Conservation (phyloP, 2,113 vertebrate species). For the Oryzias javanicus region DNA sequence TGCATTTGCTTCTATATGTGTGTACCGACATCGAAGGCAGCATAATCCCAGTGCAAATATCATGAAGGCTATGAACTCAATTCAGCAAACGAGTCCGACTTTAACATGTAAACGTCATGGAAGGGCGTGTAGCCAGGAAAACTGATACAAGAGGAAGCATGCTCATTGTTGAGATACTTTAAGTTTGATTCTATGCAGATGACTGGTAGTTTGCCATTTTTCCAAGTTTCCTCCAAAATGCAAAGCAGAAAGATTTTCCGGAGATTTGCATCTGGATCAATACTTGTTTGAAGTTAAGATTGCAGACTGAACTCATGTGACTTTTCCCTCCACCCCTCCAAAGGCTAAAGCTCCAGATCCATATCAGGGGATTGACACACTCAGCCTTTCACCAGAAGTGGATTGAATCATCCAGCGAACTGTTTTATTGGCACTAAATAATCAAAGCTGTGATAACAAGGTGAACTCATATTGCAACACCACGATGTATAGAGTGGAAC, state of each 20-base stretch:
- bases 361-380: conserved; percentile 22
- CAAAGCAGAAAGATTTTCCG: too few species aligned
- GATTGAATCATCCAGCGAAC: conserved; percentile 20
- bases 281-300: conserved; percentile 1
- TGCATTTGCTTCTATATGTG: conserved; percentile 15
- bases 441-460: conserved; percentile 12
- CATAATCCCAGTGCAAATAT: conserved; percentile 18
- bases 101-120: conserved; percentile 69
- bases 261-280: too few species aligned
- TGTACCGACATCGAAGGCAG: conserved; percentile 23
- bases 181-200: conserved; percentile 31
- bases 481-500: conserved; percentile 2
- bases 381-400: conserved; percentile 2
- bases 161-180: conserved; percentile 41
- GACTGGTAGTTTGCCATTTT: not conserved
- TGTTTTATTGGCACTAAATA: conserved; percentile 8
- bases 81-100: conserved; percentile 45
- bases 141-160: conserved; percentile 28
- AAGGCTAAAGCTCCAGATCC: conserved; percentile 3
- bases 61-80: conserved; percentile 22
- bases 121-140: conserved; percentile 54
- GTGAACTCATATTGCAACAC: not conserved
- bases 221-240: too few species aligned
- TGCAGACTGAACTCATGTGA: conserved; percentile 21
- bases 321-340: conserved; percentile 14